Evolutionary conservation across 2,888 invertebrate genomes (phyloP).

Genomic region (Panopea generosa): DNA sequence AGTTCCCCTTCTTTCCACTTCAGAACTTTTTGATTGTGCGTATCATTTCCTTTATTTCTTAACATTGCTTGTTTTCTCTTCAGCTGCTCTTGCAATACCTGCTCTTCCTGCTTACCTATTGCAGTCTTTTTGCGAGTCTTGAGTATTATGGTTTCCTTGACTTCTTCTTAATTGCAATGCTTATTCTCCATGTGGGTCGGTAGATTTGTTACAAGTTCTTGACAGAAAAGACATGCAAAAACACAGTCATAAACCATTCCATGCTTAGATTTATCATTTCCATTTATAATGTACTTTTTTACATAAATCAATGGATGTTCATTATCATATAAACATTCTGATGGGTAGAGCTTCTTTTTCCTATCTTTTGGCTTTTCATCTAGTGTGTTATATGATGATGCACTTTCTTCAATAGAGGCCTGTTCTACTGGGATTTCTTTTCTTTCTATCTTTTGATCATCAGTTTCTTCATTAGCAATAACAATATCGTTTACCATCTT

Average conservation of each 20-base stretch:
- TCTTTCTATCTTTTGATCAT: no score
- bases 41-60: constrained; percentile 8
- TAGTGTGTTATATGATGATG: neutral
- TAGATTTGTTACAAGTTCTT: neutral
- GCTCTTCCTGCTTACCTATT: neutral
- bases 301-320: neutral
- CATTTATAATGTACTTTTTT: constrained; percentile 7
- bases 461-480: no score
- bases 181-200: neutral
- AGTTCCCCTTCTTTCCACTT: constrained; percentile 13
- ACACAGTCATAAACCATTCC: neutral
- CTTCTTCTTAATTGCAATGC: constrained; percentile 6
- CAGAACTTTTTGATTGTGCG: constrained; percentile 5
- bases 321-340: constrained; percentile 1
- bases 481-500: neutral
- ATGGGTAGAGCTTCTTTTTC: no score
- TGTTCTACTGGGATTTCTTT: neutral
- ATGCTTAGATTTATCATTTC: constrained; percentile 6
- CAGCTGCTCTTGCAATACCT: constrained; percentile 1
- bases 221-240: constrained; percentile 1
- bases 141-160: constrained; percentile 1
- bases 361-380: neutral
- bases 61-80: constrained; percentile 4
- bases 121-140: constrained; percentile 3
- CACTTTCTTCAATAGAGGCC: neutral